Evolutionary conservation across 2,113 vertebrate genomes (phyloP).

Genomic region (Mola mola): DNA sequence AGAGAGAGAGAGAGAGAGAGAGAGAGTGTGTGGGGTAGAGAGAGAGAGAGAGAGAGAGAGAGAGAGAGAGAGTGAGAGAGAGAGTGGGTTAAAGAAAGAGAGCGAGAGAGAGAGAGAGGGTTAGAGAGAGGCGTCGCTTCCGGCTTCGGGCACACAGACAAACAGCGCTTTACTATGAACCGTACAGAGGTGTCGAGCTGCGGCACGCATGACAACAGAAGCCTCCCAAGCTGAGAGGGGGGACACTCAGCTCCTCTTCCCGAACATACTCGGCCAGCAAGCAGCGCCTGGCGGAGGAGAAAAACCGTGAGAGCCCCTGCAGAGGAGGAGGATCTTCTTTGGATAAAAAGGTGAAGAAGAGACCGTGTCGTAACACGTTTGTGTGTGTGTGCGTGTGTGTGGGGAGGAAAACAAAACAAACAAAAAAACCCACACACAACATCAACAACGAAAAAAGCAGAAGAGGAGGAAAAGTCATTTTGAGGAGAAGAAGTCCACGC

Average conservation of each 20-base stretch:
- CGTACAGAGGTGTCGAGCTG: constrained; percentile 19
- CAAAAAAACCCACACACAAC: neutral
- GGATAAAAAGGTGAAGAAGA: constrained; percentile 30
- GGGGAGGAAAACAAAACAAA: constrained; percentile 14
- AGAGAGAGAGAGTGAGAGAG: constrained; percentile 7
- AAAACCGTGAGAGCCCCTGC: neutral
- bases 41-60: constrained; percentile 20
- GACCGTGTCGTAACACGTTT: constrained; percentile 13
- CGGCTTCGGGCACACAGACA: constrained; percentile 17
- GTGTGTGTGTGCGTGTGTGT: no score
- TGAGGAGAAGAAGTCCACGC: constrained; percentile 4
- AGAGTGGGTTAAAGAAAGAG: no score
- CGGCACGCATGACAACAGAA: constrained; percentile 56
- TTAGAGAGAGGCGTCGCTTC: neutral
- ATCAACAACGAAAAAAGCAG: neutral
- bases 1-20: constrained; percentile 15
- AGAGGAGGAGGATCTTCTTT: constrained; percentile 13
- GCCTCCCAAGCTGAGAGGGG: constrained; percentile 6
- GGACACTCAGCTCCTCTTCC: no score
- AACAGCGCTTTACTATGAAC: constrained; percentile 56
- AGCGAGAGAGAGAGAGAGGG: no score
- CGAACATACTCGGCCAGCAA: no score
- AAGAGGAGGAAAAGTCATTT: neutral
- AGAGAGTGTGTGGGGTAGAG: neutral
- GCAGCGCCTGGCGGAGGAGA: neutral